Conservation (phyloP, 2,797 vertebrate species). For the Cirrhinus molitorella region DNA sequence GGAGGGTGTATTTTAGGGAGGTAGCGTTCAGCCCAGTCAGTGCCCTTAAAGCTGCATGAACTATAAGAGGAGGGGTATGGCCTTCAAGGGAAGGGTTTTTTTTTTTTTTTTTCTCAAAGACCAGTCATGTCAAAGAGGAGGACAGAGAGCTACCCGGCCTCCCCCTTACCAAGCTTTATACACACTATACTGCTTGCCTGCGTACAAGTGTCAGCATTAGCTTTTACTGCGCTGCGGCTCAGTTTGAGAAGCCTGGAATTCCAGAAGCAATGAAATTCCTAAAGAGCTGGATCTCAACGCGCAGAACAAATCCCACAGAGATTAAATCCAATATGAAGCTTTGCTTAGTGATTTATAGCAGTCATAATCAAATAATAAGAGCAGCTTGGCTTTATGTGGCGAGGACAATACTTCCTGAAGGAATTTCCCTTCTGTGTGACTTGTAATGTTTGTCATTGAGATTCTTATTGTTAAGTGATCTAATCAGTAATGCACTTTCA, state of each 20-base stretch:
- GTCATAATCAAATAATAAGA: neutral
- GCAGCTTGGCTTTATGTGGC: neutral
- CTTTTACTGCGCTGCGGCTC: constrained; percentile 26
- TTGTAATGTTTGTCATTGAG: neutral
- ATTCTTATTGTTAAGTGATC: neutral
- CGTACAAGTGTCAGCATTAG: constrained; percentile 46
- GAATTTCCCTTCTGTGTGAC: neutral
- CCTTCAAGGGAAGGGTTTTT: constrained; percentile 48
- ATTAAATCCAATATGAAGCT: constrained; percentile 11
- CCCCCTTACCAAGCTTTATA: constrained; percentile 39
- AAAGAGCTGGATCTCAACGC: constrained; percentile 20
- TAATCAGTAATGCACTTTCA: neutral
- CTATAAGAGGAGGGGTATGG: constrained; percentile 47
- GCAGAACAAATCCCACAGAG: constrained; percentile 9
- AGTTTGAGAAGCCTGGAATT: constrained; percentile 17
- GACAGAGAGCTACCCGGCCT: constrained; percentile 45
- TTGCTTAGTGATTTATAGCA: constrained; percentile 9
- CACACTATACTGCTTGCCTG: constrained; percentile 28
- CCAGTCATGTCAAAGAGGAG: constrained; percentile 58
- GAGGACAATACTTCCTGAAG: neutral
- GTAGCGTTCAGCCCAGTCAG: constrained; percentile 84
- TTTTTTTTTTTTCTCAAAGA: constrained; percentile 45
- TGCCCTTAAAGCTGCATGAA: constrained; percentile 79
- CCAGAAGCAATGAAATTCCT: constrained; percentile 37
- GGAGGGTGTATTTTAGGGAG: constrained; percentile 91